Evolutionary conservation across 2,888 invertebrate genomes (phyloP), one percentile per base, ranked within the genome.

Genomic region (Malacosoma neustria): DNA sequence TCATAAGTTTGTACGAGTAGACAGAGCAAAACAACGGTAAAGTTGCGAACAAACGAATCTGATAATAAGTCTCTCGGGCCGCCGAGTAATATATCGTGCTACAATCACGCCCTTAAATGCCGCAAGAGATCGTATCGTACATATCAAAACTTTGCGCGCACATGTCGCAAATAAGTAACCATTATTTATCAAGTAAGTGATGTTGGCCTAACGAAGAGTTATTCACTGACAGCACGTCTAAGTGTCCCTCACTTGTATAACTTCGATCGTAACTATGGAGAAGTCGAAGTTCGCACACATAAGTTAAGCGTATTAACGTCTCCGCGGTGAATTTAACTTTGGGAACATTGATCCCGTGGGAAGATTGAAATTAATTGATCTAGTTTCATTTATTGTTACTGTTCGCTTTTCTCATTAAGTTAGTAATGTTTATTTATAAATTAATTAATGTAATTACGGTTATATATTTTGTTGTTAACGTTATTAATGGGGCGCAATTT

Each of bases 251-350:
- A 60, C 58, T 65, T 48, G 58, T 58, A 66, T 67, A 72, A 73
- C 67, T 75, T 67, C 45, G 59, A 57, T 64, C 64, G 56, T 68
- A 73, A 72, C 72, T 70, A 65, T 61, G 51, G 45, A 49, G 52
- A 70, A 71, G 62, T 66, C 66, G 45, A 72, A 71, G 61, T 74
- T 74, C 54, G 58, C 62, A 72, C 68, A 67, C 71, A 65, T 71
- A 71, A 72, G 68, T 76, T 75, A 70, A 72, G 66, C 65, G 56
- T 67, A 76, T 75, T 72, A 75, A 72, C 67, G 64, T 67, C 69
- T 63, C 63, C 66, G 59, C 55, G 57, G 57, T 59, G 61, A 64
- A 57, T 63, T 61, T 58, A 69, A 70, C 64, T 75, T 69, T 40
- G 50, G 46, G 51, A 59, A 57, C 61, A 70, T 67, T 63, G 65